phyloP scores from a whole-genome alignment of 2,113 vertebrate genomes.

The Apodemus sylvaticus region DNA sequence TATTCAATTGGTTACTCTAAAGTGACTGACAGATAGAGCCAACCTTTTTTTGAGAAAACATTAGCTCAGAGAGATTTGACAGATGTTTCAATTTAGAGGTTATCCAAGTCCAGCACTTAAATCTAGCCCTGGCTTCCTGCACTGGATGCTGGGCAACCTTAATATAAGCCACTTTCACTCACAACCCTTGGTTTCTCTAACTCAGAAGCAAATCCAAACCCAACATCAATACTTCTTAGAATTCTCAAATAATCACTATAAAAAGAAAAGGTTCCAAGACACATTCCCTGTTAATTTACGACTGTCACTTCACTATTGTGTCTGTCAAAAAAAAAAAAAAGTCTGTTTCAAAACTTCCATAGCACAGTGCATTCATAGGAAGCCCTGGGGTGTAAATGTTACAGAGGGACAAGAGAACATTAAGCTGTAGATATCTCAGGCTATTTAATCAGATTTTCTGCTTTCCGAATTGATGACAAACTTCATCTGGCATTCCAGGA shows the following conservation, averaged over 20 bases:
- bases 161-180: not conserved
- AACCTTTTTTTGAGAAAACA: constrained; percentile 27
- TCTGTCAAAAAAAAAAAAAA: not conserved
- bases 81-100: constrained; percentile 40
- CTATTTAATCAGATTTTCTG: constrained; percentile 45
- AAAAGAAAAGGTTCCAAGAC: not conserved
- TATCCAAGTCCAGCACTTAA: not conserved
- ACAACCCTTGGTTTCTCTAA: constrained; percentile 2
- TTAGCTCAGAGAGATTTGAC: not conserved
- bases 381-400: not conserved
- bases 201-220: constrained; percentile 27
- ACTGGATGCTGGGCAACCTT: not conserved
- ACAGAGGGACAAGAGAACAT: not conserved
- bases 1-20: not conserved
- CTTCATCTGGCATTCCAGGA: constrained; percentile 52
- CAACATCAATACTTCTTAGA: constrained; percentile 9
- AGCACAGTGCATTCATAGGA: not conserved
- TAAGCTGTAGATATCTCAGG: not conserved
- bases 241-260: constrained; percentile 11
- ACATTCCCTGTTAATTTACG: not conserved
- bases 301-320: not conserved
- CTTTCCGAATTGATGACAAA: constrained; percentile 63
- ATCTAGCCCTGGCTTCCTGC: not conserved
- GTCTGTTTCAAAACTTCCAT: not conserved
- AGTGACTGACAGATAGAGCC: constrained; percentile 8